Percentiles rank a stretch among this genome's conserved stretches.
phyloP scores from a whole-genome alignment of 2,888 invertebrate species.

The Plagodis pulveraria region DNA sequence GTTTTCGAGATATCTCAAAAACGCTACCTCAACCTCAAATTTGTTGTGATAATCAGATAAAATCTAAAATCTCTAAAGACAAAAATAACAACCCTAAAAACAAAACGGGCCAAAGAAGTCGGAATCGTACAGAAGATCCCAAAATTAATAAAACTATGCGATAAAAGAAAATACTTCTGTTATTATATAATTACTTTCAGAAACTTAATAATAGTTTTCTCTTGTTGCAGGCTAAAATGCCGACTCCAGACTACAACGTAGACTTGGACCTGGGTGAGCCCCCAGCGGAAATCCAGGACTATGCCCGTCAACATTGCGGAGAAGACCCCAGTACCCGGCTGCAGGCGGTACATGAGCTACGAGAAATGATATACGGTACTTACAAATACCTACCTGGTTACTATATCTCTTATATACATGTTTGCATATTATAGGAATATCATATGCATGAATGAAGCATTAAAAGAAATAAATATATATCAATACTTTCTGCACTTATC shows the following conservation, averaged over 20 bases:
- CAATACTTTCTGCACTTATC: no score
- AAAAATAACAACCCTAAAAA: no score
- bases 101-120: no score
- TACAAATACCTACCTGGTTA: background rate
- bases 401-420: background rate
- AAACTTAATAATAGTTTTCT: no score
- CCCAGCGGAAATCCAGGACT: conserved; percentile 87
- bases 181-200: no score
- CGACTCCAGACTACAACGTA: conserved; percentile 82
- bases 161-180: no score
- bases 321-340: conserved; percentile 89
- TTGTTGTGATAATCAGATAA: no score
- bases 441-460: background rate
- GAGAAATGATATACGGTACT: conserved; percentile 90
- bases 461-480: no score
- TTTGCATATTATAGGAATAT: background rate
- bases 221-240: conserved; percentile 64
- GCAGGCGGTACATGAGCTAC: conserved; percentile 88
- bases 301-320: conserved; percentile 87
- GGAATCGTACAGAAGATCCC: background rate
- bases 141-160: no score
- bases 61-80: no score
- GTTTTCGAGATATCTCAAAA: no score
- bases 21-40: no score
- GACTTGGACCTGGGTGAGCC: conserved; percentile 88